Conservation (phyloP, 2,797 vertebrate species). For the Alauda arvensis region DNA sequence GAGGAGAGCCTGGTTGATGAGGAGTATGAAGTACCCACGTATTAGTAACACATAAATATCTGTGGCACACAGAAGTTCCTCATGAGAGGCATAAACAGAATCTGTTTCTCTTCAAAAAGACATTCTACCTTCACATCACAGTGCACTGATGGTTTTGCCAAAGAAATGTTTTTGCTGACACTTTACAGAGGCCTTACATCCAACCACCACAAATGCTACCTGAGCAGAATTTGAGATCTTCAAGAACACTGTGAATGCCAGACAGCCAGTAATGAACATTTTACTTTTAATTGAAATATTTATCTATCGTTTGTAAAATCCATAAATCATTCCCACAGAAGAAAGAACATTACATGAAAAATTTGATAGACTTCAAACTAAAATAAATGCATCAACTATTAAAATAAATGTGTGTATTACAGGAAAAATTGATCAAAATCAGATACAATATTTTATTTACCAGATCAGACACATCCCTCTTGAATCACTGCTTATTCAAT, state of each 20-base stretch:
- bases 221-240: neutral
- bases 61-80: neutral
- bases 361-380: conserved; percentile 64
- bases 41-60: neutral
- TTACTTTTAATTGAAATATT: conserved; percentile 66
- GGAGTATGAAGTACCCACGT: neutral
- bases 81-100: neutral
- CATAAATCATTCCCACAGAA: conserved; percentile 66
- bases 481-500: conserved; percentile 73
- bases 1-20: neutral
- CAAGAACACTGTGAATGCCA: neutral
- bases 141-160: neutral
- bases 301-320: conserved; percentile 41
- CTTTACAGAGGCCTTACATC: neutral
- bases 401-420: conserved; percentile 72
- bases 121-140: neutral
- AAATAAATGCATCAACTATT: conserved; percentile 71
- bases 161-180: neutral
- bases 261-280: conserved; percentile 39
- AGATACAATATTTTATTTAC: conserved; percentile 70
- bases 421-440: conserved; percentile 73
- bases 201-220: neutral
- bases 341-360: conserved; percentile 45
- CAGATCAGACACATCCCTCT: conserved; percentile 68
- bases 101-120: neutral